These are phyloP conservation scores for Melanotaenia boesemani DNA, from an alignment of 2,797 vertebrate species.

Conservation along the genomic window DNA sequence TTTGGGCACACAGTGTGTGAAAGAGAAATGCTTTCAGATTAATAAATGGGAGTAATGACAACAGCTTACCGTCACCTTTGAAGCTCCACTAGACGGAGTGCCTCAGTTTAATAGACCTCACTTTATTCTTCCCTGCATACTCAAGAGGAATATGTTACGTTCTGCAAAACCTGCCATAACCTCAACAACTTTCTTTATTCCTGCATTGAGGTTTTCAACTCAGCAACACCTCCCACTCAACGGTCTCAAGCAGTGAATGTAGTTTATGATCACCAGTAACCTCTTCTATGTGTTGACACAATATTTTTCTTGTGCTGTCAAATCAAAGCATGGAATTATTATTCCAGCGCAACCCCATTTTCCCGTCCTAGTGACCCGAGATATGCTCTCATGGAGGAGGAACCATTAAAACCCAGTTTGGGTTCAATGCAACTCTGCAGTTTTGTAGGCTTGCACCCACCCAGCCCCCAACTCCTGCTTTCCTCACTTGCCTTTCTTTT, in stretches of 20 bases:
- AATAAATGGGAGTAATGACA: slow-evolving; percentile 64
- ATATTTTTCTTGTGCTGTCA: slow-evolving; percentile 82
- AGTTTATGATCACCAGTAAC: slow-evolving; percentile 75
- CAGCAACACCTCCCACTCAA: slow-evolving; percentile 24
- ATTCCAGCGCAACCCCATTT: slow-evolving; percentile 75
- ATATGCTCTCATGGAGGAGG: slow-evolving; percentile 62
- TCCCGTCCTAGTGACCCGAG: slow-evolving; percentile 77
- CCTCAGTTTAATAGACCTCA: slow-evolving; percentile 5
- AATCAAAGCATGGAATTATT: slow-evolving; percentile 81
- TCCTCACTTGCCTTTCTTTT: slow-evolving; percentile 42
- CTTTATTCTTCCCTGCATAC: slow-evolving; percentile 16
- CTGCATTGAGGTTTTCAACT: slow-evolving; percentile 37
- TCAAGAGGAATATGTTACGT: slow-evolving; percentile 38
- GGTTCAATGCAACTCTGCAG: slow-evolving; percentile 73
- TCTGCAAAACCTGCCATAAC: slow-evolving; percentile 33
- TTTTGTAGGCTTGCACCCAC: slow-evolving; percentile 57
- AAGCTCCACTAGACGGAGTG: slow-evolving; percentile 43
- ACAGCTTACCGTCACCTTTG: slow-evolving; percentile 52
- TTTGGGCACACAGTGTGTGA: slow-evolving; percentile 56
- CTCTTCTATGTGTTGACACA: slow-evolving; percentile 78
- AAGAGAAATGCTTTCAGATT: slow-evolving; percentile 69
- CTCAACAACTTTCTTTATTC: slow-evolving; percentile 35
- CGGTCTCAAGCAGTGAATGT: slow-evolving; percentile 46
- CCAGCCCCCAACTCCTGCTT: slow-evolving; percentile 20
- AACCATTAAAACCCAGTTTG: slow-evolving; percentile 74